Evolutionary conservation across 2,113 vertebrate species (phyloP).

Genomic region (Hippocampus abdominalis): DNA sequence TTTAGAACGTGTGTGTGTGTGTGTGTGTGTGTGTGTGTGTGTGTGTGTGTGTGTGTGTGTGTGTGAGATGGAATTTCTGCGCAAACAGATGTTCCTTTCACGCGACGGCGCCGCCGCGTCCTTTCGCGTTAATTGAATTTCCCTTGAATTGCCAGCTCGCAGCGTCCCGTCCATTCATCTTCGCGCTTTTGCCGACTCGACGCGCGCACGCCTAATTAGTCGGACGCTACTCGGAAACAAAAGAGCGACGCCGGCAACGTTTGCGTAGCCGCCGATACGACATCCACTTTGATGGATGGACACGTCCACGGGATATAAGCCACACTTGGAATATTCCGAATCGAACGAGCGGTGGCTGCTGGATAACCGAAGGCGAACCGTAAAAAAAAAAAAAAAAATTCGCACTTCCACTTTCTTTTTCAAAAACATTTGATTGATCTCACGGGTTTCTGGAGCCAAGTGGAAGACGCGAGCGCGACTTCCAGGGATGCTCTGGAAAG

Average conservation of each 20-base stretch:
- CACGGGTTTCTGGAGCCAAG: constrained; percentile 28
- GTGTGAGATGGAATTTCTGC: constrained; percentile 28
- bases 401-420: background rate
- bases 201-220: constrained; percentile 55
- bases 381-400: constrained; percentile 6
- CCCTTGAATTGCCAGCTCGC: constrained; percentile 71
- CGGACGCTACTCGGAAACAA: constrained; percentile 59
- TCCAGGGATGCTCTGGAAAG: constrained; percentile 22
- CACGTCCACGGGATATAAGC: background rate
- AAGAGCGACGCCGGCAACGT: constrained; percentile 35
- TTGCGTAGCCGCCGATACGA: constrained; percentile 26
- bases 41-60: background rate
- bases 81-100: constrained; percentile 42
- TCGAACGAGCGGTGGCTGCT: constrained; percentile 12
- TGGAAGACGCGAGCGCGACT: constrained; percentile 46
- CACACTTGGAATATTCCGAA: background rate
- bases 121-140: constrained; percentile 71
- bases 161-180: constrained; percentile 70
- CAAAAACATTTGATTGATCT: constrained; percentile 31
- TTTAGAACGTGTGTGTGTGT: no score
- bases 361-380: constrained; percentile 28
- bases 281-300: constrained; percentile 20
- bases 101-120: constrained; percentile 37
- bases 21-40: constrained; percentile 1
- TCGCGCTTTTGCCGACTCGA: constrained; percentile 48